Base-by-base conservation (phyloP, 2,888 invertebrate species). In the Meteorus cinctellus region DNA sequence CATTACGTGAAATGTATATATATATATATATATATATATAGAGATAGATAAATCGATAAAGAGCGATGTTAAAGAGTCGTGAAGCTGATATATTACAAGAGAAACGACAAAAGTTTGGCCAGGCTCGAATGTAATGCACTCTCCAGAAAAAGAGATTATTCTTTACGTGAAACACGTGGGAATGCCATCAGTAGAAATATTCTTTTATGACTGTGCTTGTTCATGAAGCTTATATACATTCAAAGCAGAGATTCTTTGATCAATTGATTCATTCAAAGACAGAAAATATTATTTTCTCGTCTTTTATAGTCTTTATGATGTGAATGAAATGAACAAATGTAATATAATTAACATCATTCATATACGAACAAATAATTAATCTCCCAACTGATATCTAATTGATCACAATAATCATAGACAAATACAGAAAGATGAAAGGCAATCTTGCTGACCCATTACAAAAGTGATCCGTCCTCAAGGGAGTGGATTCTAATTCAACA, bases 51-150 rank as follows among this genome's bases (percentile, higher is more conserved):
- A 19, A 55, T 55, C 55, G 55, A 55, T 55, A 29, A 14, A 62
- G 36, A 59, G 65, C 65, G 36, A 65, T 65, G 41, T 14, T 41
- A 41, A 65, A 41, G 41, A 41, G 62, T 62, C 62, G 31, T 62
- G 31, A 31, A 62, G 55, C 10, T n/a, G 19, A 19, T 55, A 55
- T 55, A 55, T 19, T n/a, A 6, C 10, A n/a, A 62, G 62, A 62
- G 16, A 16, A 62, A 62, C 19, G 27, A 48, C 12, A 48, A 68
- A 68, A 68, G 29, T 68, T 68, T 34, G 19, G 55, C 55, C 55
- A 8, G 51, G 31, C 34, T 36, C 31, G 34, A 45, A 68, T 31
- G 74, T 74, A 74, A 69, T 74, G 74, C 68, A 68, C 68, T 68
- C 68, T 24, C 16, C 10, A 45, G 24, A 31, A 62, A 74, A 62